Evolutionary conservation across 1,140 invertebrate genomes (phyloP).

Genomic region (Uloborus diversus): DNA sequence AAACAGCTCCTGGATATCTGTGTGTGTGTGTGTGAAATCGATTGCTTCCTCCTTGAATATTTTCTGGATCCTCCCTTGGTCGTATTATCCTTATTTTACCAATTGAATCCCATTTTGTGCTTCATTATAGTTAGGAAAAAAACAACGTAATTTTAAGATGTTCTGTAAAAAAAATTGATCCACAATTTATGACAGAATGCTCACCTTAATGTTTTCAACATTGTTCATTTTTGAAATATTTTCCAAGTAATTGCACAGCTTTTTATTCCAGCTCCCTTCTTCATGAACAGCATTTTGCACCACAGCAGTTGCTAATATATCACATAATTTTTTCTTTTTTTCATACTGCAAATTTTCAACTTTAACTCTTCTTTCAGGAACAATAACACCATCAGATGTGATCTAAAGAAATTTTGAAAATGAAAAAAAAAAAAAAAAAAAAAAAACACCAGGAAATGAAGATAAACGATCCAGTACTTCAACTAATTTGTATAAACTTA

Average conservation of each 20-base stretch:
- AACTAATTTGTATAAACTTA: too few relatives aligned
- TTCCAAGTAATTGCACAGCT: conserved; percentile 29
- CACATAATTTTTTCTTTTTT: conserved; percentile 39
- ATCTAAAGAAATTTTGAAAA: conserved; percentile 14
- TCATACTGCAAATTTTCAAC: conserved; percentile 13
- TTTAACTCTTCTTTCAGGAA: conserved; percentile 31
- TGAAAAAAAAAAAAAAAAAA: neutral
- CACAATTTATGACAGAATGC: too few relatives aligned
- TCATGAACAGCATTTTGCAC: conserved; percentile 36
- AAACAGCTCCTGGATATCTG: too few relatives aligned
- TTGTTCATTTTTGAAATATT: conserved; percentile 31
- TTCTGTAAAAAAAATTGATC: too few relatives aligned
- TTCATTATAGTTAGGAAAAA: too few relatives aligned
- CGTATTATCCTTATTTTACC: too few relatives aligned
- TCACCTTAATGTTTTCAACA: conserved; percentile 32
- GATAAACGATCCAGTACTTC: too few relatives aligned
- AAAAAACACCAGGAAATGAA: neutral
- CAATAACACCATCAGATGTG: conserved; percentile 21
- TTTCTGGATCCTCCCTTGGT: too few relatives aligned
- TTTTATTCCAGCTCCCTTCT: conserved; percentile 23
- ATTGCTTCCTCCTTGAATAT: too few relatives aligned
- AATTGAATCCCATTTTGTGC: too few relatives aligned
- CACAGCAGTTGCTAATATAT: conserved; percentile 27
- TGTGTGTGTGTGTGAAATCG: too few relatives aligned
- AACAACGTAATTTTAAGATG: too few relatives aligned